Conservation (phyloP, 2,113 vertebrate genomes). For the Asarcornis scutulata region DNA sequence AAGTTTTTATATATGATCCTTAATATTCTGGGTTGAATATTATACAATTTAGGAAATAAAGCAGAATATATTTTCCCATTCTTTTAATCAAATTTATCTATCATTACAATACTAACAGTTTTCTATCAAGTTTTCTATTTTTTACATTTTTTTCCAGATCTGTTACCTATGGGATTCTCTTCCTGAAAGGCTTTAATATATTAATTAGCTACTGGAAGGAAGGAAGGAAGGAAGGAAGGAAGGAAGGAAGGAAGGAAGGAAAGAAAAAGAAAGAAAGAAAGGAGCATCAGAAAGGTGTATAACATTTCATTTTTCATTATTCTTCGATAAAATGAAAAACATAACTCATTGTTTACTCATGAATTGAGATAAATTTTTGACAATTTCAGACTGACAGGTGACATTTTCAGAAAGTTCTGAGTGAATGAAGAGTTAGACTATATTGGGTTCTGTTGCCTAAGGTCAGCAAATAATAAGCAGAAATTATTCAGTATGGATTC, state of each 20-base stretch:
- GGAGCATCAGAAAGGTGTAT: background rate
- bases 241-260: no score
- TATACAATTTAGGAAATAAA: background rate
- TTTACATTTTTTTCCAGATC: background rate
- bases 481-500: background rate
- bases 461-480: conserved; percentile 34
- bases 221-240: no score
- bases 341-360: background rate
- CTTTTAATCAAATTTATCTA: background rate
- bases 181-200: background rate
- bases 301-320: background rate
- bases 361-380: background rate
- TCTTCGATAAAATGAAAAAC: background rate
- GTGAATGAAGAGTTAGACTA: background rate
- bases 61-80: no score
- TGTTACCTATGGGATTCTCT: background rate
- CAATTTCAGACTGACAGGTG: background rate
- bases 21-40: background rate
- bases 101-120: background rate
- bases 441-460: background rate
- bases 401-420: background rate
- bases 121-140: background rate
- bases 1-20: background rate
- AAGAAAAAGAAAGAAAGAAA: no score
- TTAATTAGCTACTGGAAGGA: background rate